Conservation (phyloP, 2,113 vertebrate genomes). For the Nothocercus julius region DNA sequence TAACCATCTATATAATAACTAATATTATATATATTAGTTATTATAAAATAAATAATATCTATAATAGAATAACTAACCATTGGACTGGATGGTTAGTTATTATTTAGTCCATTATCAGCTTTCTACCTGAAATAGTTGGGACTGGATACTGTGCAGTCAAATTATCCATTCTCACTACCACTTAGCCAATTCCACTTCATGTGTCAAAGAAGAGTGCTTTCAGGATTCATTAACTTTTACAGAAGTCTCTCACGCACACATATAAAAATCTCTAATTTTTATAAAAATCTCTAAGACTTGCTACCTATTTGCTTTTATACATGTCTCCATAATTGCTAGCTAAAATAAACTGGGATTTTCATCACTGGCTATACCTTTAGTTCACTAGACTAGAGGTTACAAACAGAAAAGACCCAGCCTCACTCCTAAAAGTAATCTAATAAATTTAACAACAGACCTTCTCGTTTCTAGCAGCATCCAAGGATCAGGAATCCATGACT, state of each 20-base stretch:
- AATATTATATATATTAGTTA: too few relatives aligned
- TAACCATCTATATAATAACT: neutral
- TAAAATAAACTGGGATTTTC: neutral
- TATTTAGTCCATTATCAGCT: neutral
- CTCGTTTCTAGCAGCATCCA: neutral
- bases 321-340: neutral
- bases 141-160: too few relatives aligned
- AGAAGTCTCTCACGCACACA: neutral
- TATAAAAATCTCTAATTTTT: neutral
- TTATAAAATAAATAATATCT: too few relatives aligned
- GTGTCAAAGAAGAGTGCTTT: neutral
- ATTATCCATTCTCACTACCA: neutral
- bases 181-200: neutral
- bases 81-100: too few relatives aligned
- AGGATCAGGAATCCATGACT: neutral
- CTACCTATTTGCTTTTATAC: neutral
- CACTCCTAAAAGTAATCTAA: neutral
- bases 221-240: neutral
- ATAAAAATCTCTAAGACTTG: neutral
- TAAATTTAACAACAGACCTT: neutral
- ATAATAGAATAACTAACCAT: too few relatives aligned
- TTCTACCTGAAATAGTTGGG: neutral
- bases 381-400: neutral
- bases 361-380: neutral
- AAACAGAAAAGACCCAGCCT: neutral